Base-by-base conservation (phyloP, 2,113 vertebrate genomes). In the Melanerpes aurifrons region DNA sequence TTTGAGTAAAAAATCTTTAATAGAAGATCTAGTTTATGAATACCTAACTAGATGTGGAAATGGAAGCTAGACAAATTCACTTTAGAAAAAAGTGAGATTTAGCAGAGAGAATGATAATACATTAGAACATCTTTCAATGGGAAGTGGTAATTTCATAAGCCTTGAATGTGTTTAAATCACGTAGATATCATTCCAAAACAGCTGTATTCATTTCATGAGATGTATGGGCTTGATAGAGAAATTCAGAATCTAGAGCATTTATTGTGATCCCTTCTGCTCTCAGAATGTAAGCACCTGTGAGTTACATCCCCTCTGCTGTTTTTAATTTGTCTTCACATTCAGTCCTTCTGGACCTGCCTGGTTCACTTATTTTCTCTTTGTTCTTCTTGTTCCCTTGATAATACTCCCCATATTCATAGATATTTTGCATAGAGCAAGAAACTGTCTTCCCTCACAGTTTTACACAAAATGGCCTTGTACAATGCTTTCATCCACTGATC, bases 31-130 rank as follows among this genome's bases (percentile, higher is more conserved):
- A 64, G 56, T n/a, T 95, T 89, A n/a, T 82, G 87, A 73, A 50
- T 79, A 70, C 35, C 56, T 92, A 86, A 86, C 9, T 63, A 81
- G 58, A 88, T 76, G 62, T 12, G 78, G 90, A 89, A 95, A 90
- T 76, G 56, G 77, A 89, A 92, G 81, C 81, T 87, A 79, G 67
- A 76, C 59, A 89, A 89, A 92, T 93, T 90, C 50, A 87, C 56
- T 67, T 59, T 69, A 84, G 70, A 77, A 93, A 90, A 93, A 90
- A 86, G 35, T 10, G 4, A 91, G n/a, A 78, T 89, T 90, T 94
- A 64, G 76, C 59, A 87, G 56, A 75, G 20, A 69, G 21, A 72
- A 62, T 76, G 50, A 31, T 89, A 79, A 62, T 66, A 72, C 9
- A 86, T 88, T 88, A 50, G 48, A 90, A 84, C 17, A 79, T 69